Conservation (phyloP, 2,797 vertebrate species). For the Rhinatrema bivittatum region DNA sequence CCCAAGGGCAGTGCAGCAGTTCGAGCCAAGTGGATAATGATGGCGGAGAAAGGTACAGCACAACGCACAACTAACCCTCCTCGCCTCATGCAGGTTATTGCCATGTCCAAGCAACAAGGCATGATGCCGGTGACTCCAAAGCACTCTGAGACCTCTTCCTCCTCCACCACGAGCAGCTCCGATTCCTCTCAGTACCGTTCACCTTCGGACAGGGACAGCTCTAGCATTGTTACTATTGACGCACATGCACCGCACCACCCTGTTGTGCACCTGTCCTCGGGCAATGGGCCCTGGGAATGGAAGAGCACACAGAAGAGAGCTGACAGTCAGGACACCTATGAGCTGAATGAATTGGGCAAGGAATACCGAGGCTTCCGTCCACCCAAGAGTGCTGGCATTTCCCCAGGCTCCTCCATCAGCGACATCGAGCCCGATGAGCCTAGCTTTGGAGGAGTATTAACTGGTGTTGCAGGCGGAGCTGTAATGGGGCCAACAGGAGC, state of each 20-base stretch:
- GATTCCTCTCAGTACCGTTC: conserved; percentile 77
- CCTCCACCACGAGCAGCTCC: conserved; percentile 74
- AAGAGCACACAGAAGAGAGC: conserved; percentile 54
- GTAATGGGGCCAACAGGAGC: conserved; percentile 4
- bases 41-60: conserved; percentile 72
- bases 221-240: conserved; percentile 77
- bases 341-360: conserved; percentile 64
- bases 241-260: conserved; percentile 82
- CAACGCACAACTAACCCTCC: conserved; percentile 68
- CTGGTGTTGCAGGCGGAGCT: conserved; percentile 37
- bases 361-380: conserved; percentile 61
- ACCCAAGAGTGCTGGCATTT: conserved; percentile 45
- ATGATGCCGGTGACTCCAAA: conserved; percentile 61
- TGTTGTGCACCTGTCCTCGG: conserved; percentile 62
- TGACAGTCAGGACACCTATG: conserved; percentile 53
- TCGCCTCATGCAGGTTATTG: conserved; percentile 84
- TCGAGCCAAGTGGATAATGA: conserved; percentile 85
- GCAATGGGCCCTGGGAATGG: conserved; percentile 78
- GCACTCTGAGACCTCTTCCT: conserved; percentile 69
- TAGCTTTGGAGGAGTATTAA: conserved; percentile 38
- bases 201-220: conserved; percentile 69
- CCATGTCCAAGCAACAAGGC: conserved; percentile 83
- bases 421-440: conserved; percentile 61
- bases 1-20: conserved; percentile 69
- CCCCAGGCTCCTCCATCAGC: conserved; percentile 56